These are phyloP conservation scores for Hippocampus barbouri DNA, from an alignment of 2,113 vertebrate genomes.

Conservation along the genomic window DNA sequence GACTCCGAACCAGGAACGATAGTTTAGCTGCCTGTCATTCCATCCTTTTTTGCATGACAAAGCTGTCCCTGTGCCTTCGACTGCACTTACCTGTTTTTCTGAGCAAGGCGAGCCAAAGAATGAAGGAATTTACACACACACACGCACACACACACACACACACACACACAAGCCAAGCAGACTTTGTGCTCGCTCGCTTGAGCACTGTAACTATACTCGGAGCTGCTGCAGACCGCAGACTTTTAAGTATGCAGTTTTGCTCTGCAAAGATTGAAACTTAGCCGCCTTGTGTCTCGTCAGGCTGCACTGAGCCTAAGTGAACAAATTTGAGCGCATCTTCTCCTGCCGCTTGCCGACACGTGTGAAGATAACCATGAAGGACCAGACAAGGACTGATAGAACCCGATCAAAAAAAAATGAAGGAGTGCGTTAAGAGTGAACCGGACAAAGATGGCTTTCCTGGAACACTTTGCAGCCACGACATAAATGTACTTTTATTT, in stretches of 20 bases:
- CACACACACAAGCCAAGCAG: conserved; percentile 32
- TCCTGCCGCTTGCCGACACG: conserved; percentile 2
- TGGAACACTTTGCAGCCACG: conserved; percentile 21
- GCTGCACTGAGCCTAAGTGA: conserved; percentile 31
- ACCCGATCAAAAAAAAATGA: conserved; percentile 54
- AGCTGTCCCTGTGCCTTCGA: conserved; percentile 80
- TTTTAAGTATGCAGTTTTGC: conserved; percentile 20
- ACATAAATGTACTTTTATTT: conserved; percentile 17
- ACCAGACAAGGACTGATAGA: conserved; percentile 27
- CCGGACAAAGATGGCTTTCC: conserved; percentile 12
- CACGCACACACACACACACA: conserved; percentile 18
- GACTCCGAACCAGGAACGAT: conserved; percentile 94
- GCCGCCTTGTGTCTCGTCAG: conserved; percentile 14
- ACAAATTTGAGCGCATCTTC: conserved; percentile 24
- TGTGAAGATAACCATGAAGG: conserved; percentile 52
- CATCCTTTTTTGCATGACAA: conserved; percentile 31
- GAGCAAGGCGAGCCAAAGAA: conserved; percentile 46
- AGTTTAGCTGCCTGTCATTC: conserved; percentile 72
- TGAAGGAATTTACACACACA: conserved; percentile 46
- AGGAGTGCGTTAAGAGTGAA: conserved; percentile 50
- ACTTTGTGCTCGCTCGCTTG: conserved; percentile 29
- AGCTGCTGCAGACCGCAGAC: conserved; percentile 47
- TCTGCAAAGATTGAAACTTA: conserved; percentile 9
- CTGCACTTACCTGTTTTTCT: conserved; percentile 51
- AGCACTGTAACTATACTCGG: conserved; percentile 37